Evolutionary conservation across 2,113 vertebrate species (phyloP).

Genomic region (Myrmecobius fasciatus): DNA sequence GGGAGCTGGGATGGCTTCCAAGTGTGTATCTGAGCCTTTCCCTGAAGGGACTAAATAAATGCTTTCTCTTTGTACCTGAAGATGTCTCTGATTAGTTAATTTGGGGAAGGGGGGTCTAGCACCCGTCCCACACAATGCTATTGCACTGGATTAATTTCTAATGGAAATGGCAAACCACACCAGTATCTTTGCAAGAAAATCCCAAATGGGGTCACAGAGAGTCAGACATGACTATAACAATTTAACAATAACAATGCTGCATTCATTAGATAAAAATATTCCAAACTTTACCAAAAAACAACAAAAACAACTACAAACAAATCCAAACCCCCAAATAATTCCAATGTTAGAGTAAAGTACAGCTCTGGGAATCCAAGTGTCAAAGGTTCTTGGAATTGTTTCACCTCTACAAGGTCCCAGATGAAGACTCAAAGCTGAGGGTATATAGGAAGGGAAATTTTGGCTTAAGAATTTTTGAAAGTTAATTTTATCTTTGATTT

Average conservation of each 20-base stretch:
- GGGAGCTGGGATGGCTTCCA: too few relatives aligned
- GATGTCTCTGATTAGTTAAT: too few relatives aligned
- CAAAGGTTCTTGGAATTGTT: background rate
- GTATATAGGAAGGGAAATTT: background rate
- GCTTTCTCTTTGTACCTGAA: too few relatives aligned
- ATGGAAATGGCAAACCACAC: background rate
- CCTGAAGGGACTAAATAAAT: too few relatives aligned
- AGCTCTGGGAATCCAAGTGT: background rate
- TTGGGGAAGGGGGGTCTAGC: too few relatives aligned
- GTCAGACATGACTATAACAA: too few relatives aligned
- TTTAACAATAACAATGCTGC: too few relatives aligned
- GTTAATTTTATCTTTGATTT: background rate
- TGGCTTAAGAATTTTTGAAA: background rate
- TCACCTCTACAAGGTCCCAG: background rate
- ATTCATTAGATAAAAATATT: too few relatives aligned
- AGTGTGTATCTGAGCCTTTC: too few relatives aligned
- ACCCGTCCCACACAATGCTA: background rate
- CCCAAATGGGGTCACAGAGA: background rate
- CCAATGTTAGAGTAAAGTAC: background rate
- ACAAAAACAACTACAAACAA: too few relatives aligned
- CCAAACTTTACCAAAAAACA: too few relatives aligned
- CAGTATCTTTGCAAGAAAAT: background rate
- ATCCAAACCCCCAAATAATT: background rate
- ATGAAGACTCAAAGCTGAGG: background rate
- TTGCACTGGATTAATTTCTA: background rate